Conservation (phyloP, 2,113 vertebrate genomes). For the Larimichthys crocea region DNA sequence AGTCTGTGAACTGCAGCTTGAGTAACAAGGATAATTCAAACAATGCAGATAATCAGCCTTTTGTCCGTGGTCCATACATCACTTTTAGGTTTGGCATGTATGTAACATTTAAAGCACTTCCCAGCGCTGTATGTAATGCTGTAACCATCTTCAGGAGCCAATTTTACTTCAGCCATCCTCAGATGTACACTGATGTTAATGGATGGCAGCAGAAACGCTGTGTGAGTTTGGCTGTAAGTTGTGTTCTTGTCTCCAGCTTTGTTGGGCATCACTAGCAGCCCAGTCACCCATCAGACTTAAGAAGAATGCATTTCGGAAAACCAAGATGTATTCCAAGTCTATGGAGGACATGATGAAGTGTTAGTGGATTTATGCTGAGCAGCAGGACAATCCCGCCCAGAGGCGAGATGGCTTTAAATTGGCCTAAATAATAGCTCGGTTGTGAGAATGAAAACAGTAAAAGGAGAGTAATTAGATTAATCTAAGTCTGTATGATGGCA, state of each 20-base stretch:
- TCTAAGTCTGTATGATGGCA: not conserved
- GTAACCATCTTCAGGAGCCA: conserved; percentile 12
- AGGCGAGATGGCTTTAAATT: conserved; percentile 1
- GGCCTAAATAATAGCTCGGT: not conserved
- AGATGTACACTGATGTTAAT: conserved; percentile 22
- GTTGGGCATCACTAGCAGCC: conserved; percentile 8
- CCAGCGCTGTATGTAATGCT: not conserved
- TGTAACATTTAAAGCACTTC: not conserved
- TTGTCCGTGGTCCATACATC: conserved; percentile 7
- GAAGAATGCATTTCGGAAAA: not conserved
- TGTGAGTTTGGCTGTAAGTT: conserved; percentile 1
- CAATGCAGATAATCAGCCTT: conserved; percentile 4
- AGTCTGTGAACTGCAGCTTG: not conserved
- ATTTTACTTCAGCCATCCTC: conserved; percentile 15
- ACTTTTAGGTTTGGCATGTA: not conserved
- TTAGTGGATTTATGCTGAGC: conserved; percentile 28
- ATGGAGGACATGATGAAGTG: conserved; percentile 23
- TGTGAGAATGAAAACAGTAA: not conserved
- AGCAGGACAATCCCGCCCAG: conserved; percentile 20
- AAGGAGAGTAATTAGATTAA: not conserved
- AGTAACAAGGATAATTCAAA: not conserved
- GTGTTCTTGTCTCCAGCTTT: conserved; percentile 11
- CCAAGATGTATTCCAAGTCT: not conserved
- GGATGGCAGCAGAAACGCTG: not conserved
- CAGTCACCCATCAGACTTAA: conserved; percentile 17